Conservation (phyloP, 2,797 vertebrate genomes). For the Hybognathus amarus region DNA sequence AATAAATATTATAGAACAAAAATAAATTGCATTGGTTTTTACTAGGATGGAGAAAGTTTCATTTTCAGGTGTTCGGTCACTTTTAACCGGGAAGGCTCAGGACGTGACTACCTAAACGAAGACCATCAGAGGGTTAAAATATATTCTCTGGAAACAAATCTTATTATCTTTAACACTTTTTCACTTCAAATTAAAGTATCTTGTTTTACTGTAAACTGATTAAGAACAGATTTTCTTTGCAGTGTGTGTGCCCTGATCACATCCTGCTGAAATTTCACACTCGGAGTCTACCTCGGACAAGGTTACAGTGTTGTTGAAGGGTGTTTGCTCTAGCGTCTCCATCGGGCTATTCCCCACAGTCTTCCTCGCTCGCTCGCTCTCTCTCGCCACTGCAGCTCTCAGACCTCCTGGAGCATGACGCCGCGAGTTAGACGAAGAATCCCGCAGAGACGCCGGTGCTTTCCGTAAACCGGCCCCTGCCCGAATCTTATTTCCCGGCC, state of each 20-base stretch:
- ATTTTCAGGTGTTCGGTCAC: no score
- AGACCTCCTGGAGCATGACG: conserved; percentile 71
- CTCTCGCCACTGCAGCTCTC: not conserved
- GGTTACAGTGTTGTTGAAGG: conserved; percentile 55
- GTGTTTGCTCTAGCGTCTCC: conserved; percentile 21
- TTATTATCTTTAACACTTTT: not conserved
- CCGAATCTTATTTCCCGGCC: conserved; percentile 54
- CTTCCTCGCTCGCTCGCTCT: conserved; percentile 33
- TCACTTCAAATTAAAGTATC: not conserved
- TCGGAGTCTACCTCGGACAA: conserved; percentile 31
- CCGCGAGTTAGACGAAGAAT: conserved; percentile 66
- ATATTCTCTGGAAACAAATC: not conserved
- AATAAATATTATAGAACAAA: no score
- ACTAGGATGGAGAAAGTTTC: no score
- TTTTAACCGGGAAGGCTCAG: no score
- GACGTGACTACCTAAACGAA: no score
- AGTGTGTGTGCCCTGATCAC: not conserved
- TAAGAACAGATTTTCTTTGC: not conserved
- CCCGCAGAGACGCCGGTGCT: conserved; percentile 62
- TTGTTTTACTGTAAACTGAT: not conserved
- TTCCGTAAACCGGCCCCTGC: conserved; percentile 69
- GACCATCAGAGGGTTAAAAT: not conserved
- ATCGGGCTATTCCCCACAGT: conserved; percentile 40
- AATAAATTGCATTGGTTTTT: no score
- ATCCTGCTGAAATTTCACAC: conserved; percentile 23